Evolutionary conservation across 2,888 invertebrate genomes (phyloP), one percentile per base, ranked within the genome.

Genomic region (Drosophila bunnanda): DNA sequence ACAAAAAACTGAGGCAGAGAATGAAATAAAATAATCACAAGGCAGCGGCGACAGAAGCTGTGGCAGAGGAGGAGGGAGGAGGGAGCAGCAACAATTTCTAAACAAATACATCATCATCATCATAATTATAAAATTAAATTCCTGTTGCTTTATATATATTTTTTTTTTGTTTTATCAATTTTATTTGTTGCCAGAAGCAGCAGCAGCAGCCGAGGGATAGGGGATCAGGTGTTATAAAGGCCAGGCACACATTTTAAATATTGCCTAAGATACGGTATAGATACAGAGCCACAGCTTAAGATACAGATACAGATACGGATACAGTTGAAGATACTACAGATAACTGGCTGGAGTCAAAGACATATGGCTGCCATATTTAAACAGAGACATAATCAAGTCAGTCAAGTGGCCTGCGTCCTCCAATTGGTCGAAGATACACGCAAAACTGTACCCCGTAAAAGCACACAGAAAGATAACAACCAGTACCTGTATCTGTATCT

Each of bases 341-440:
- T 72, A 75, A 75, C 53, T 50, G 4, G 43, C 46, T 53, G 22
- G 41, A 70, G 69, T 64, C 74, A 71, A 82, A 89, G 54, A 81
- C 79, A 78, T 72, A 89, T 84, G 82, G 89, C 83, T 83, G 83
- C 88, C 89, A 89, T 84, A 84, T 84, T 89, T 89, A 79, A 85
- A 79, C 85, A 88, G 86, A 89, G 83, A 84, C 83, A 83, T 89
- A 84, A 84, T 85, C 89, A 85, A 88, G 88, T 89, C 89, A 77
- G 74, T 85, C 87, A 77, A 62, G 55, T 56, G 38, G 39, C 58
- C 58, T 77, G 25, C 5, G 73, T 75, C 74, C 88, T 83, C 88
- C 89, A 83, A 83, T 83, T 83, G 83, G 83, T 68, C 64, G 60
- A 52, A 70, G 50, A 46, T 68, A 68, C 52, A 52, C 22, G 50